Base-by-base conservation (phyloP, 2,113 vertebrate species). In the Hypomesus transpacificus region DNA sequence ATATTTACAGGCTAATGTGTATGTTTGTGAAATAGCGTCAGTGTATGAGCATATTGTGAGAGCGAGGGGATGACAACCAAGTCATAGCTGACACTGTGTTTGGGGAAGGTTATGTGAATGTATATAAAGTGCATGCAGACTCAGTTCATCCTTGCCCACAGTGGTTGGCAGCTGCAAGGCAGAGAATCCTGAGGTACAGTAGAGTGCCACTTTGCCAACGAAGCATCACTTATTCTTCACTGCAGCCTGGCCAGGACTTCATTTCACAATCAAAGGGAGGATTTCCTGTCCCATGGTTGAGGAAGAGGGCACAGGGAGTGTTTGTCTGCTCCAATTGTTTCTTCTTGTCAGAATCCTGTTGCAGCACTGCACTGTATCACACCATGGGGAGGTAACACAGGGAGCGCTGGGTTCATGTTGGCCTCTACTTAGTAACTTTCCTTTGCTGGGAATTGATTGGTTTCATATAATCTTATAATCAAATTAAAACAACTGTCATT, bases 231-330 rank as follows among this genome's bases (percentile, higher is more conserved):
- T 83, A 76, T 89, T 88, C 76, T 79, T 24, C 46, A 71, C 68
- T 72, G 46, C 28, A 75, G 73, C 76, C 75, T 21, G 20, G 62
- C 17, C 57, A 63, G 60, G 46, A 70, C 65, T 74, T 87, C 54
- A 66, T 82, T 85, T 84, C 79, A 76, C 64, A 89, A 87, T 90
- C 83, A 91, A 91, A 91, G 73, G 76, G 62, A 88, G 89, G 90
- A 92, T 91, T 91, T 92, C 90, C 90, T 91, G 89, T 87, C 85
- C 88, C 72, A 24, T 80, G 79, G 59, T 6, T 66, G 82, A 64
- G 56, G 77, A 79, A 17, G 66, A 82, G 75, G 78, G 58, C 51
- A 52, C 4, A 58, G 62, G 62, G 73, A 85, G 39, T 63, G 65
- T 31, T 31, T 20, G 74, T 84, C 74, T 84, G 70, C 77, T 75